Conservation (phyloP, 2,888 invertebrate species). For the Dendrolimus pini region DNA sequence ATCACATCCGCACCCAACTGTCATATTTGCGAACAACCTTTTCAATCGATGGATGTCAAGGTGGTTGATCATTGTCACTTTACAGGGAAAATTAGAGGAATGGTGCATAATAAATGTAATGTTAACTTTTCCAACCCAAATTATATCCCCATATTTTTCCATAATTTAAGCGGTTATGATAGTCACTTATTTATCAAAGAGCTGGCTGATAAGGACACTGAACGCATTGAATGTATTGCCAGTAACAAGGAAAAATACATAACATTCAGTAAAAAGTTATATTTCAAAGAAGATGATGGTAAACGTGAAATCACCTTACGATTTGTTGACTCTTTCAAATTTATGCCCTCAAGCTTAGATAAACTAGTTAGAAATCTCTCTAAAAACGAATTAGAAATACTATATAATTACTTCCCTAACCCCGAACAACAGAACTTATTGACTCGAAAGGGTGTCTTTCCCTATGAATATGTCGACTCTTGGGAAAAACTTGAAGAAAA, state of each 20-base stretch:
- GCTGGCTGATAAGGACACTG: conserved; percentile 1
- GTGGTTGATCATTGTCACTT: not conserved
- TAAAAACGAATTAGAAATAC: conserved; percentile 4
- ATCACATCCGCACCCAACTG: not conserved
- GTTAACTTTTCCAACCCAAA: not conserved
- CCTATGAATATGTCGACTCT: conserved; percentile 19
- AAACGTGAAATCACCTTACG: not conserved
- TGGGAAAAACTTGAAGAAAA: conserved; percentile 11
- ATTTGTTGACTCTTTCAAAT: too few relatives aligned
- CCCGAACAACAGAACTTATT: conserved; percentile 4
- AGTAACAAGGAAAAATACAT: conserved; percentile 9
- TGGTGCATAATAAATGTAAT: not conserved
- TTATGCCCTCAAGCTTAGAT: conserved; percentile 3
- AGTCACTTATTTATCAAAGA: conserved; percentile 5
- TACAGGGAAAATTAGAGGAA: not conserved
- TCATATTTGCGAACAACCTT: not conserved
- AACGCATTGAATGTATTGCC: conserved; percentile 1
- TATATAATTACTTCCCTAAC: not conserved
- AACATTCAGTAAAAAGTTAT: conserved; percentile 2
- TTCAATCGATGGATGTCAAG: not conserved
- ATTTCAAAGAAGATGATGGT: not conserved
- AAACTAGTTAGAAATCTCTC: conserved; percentile 5
- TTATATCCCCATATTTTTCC: not conserved
- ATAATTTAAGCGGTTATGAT: not conserved
- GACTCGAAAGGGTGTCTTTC: conserved; percentile 17